Conservation (phyloP, 2,113 vertebrate genomes). For the Dicerorhinus sumatrensis region DNA sequence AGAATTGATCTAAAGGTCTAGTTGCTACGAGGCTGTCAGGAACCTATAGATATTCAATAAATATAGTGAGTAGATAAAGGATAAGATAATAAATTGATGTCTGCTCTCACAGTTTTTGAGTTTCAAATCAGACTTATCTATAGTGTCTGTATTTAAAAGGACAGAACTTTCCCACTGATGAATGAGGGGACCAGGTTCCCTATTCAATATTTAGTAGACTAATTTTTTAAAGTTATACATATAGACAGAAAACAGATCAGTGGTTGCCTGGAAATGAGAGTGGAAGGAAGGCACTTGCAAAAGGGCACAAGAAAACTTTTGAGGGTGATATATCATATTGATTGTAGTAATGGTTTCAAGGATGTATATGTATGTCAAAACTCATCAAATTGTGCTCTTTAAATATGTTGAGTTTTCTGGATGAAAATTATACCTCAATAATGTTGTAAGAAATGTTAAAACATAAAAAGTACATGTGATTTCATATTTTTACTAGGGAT, state of each 20-base stretch:
- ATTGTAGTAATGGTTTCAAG: neutral
- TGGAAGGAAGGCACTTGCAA: neutral
- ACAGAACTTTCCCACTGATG: neutral
- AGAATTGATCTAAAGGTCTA: neutral
- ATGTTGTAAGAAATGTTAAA: slow-evolving; percentile 19
- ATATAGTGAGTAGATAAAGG: slow-evolving; percentile 10
- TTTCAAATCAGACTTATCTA: slow-evolving; percentile 1
- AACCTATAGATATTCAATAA: slow-evolving; percentile 5
- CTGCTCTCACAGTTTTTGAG: neutral
- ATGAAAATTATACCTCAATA: neutral
- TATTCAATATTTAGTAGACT: neutral
- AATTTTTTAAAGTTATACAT: slow-evolving; percentile 1
- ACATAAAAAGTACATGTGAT: neutral
- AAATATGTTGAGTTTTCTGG: neutral
- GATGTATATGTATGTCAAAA: neutral
- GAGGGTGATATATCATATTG: neutral
- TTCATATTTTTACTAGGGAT: slow-evolving; percentile 32
- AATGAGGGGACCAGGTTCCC: neutral
- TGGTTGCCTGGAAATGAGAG: neutral
- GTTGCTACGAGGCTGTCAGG: neutral
- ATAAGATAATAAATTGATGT: neutral
- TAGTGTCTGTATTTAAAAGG: neutral
- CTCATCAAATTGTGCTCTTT: neutral
- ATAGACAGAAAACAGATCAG: slow-evolving; percentile 27
- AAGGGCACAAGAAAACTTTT: neutral